Evolutionary conservation across 1,140 invertebrate genomes (phyloP).

Genomic region (Meloidogyne floridensis): DNA sequence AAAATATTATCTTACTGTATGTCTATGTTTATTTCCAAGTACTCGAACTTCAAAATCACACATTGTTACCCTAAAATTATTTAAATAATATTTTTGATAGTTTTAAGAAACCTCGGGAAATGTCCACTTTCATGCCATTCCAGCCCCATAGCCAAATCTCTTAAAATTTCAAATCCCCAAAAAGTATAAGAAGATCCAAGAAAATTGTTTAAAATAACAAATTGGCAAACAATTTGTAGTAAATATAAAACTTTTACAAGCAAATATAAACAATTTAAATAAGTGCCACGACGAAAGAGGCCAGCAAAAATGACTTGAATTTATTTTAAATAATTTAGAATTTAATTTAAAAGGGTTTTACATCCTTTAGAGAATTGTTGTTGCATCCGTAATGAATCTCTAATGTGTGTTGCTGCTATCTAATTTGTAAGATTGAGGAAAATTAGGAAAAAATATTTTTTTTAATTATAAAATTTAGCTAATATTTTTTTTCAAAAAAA

Average conservation of each 20-base stretch:
- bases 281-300: conserved; percentile 68
- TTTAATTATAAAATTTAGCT: neutral
- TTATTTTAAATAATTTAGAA: neutral
- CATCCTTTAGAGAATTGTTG: conserved; percentile 41
- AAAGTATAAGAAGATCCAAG: conserved; percentile 69
- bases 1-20: conserved; percentile 44
- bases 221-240: conserved; percentile 68
- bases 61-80: conserved; percentile 69
- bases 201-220: conserved; percentile 67
- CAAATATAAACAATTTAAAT: conserved; percentile 68
- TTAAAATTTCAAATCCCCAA: conserved; percentile 70
- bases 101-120: conserved; percentile 55
- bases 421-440: neutral
- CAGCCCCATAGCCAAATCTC: conserved; percentile 66
- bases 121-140: conserved; percentile 67
- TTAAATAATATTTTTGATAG: neutral
- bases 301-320: conserved; percentile 51
- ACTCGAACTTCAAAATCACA: conserved; percentile 66
- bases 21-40: conserved; percentile 67
- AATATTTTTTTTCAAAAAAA: neutral
- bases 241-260: conserved; percentile 68
- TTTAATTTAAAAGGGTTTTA: neutral
- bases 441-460: conserved; percentile 25
- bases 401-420: conserved; percentile 60
- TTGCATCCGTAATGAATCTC: conserved; percentile 59